Conservation (phyloP, 2,888 invertebrate species). For the Antitype chi region DNA sequence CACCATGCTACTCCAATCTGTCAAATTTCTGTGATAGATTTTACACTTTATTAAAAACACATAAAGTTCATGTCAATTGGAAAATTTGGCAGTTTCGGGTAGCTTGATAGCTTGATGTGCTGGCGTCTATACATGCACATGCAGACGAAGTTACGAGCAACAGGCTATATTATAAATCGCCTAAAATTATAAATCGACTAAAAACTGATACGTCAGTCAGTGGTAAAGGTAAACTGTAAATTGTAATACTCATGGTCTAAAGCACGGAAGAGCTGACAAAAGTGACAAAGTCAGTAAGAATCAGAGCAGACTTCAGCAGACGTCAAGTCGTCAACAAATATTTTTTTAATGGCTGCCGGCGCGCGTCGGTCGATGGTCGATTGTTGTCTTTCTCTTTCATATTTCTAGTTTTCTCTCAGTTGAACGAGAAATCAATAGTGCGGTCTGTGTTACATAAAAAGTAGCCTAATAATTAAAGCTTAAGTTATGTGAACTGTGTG, state of each 20-base stretch:
- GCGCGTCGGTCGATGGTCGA: slow-evolving; percentile 44
- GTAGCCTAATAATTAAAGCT: neutral
- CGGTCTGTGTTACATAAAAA: neutral
- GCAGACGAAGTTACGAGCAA: neutral
- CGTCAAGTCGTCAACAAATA: slow-evolving; percentile 4
- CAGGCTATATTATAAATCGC: neutral
- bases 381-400: slow-evolving; percentile 31
- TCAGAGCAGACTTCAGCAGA: no score
- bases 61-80: no score
- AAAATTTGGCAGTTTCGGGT: no score
- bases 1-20: no score
- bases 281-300: slow-evolving; percentile 5
- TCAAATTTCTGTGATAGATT: no score
- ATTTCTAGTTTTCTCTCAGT: slow-evolving; percentile 7
- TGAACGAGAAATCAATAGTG: slow-evolving; percentile 56
- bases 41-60: no score
- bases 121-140: no score
- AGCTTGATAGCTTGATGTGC: no score
- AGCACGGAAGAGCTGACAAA: no score
- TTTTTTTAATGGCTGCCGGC: slow-evolving; percentile 42
- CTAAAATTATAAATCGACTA: neutral
- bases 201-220: neutral
- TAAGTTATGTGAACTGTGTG: slow-evolving; percentile 50
- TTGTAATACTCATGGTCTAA: no score
- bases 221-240: no score